Conservation (phyloP, 2,888 invertebrate species). For the Sesamia inferens region DNA sequence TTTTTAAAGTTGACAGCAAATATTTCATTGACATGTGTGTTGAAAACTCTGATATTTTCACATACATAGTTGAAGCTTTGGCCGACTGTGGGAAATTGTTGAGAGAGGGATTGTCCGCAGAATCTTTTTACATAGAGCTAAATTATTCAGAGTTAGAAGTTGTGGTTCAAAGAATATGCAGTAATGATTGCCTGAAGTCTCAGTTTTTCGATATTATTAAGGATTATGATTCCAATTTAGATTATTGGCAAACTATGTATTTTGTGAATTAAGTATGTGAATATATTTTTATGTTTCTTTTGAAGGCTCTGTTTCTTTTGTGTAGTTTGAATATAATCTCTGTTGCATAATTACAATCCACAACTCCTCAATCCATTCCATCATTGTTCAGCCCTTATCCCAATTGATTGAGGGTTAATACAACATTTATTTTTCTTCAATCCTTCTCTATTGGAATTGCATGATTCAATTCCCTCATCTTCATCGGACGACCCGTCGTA, state of each 20-base stretch:
- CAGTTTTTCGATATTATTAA: constrained; percentile 83
- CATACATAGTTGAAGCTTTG: constrained; percentile 77
- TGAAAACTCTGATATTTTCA: constrained; percentile 75
- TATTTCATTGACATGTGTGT: constrained; percentile 77
- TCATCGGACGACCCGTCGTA: no score
- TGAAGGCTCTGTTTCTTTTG: constrained; percentile 18
- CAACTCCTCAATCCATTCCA: background rate
- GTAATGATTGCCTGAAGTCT: constrained; percentile 78
- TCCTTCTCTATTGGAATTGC: background rate
- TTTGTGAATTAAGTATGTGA: constrained; percentile 55
- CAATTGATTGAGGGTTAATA: background rate
- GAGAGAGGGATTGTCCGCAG: constrained; percentile 78
- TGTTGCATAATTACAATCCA: background rate
- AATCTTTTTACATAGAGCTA: constrained; percentile 86
- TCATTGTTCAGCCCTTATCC: background rate
- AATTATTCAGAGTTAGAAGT: constrained; percentile 85
- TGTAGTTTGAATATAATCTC: background rate
- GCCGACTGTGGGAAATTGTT: constrained; percentile 81
- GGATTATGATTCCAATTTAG: constrained; percentile 79
- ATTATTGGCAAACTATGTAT: constrained; percentile 81
- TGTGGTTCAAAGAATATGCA: constrained; percentile 82
- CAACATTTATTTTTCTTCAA: background rate
- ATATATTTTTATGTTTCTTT: constrained; percentile 26
- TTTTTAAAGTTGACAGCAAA: constrained; percentile 74
- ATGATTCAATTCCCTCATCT: no score